Conservation (phyloP, 2,888 invertebrate species). For the Diloba caeruleocephala region DNA sequence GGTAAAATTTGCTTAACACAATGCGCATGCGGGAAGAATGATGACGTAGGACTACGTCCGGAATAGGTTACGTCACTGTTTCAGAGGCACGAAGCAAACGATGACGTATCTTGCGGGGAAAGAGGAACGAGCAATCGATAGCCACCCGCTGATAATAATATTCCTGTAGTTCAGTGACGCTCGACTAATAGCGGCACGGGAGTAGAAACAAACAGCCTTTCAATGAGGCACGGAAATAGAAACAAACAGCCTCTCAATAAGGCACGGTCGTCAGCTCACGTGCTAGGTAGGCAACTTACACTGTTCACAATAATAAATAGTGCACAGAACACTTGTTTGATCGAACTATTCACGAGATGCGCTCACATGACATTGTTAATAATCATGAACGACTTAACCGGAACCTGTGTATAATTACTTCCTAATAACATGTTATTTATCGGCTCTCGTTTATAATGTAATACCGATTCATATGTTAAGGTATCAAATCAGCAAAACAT, state of each 20-base stretch:
- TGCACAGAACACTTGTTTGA: constrained; percentile 73
- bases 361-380: constrained; percentile 65
- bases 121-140: constrained; percentile 68
- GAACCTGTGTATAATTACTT: constrained; percentile 34
- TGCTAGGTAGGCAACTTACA: constrained; percentile 59
- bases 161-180: constrained; percentile 77
- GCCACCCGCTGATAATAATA: constrained; percentile 66
- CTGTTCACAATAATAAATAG: constrained; percentile 57
- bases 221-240: constrained; percentile 74
- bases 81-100: constrained; percentile 63
- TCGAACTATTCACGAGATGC: constrained; percentile 66
- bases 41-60: constrained; percentile 75
- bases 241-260: constrained; percentile 70
- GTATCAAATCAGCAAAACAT: neutral
- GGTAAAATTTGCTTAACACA: constrained; percentile 38
- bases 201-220: constrained; percentile 70
- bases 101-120: constrained; percentile 75
- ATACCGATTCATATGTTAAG: neutral
- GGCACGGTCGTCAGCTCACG: constrained; percentile 79
- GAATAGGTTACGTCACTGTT: constrained; percentile 71
- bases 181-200: constrained; percentile 68
- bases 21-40: constrained; percentile 72
- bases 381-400: constrained; percentile 43
- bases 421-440: constrained; percentile 28
- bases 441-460: neutral